Base-by-base conservation (phyloP, 2,113 vertebrate genomes). In the Gasterosteus aculeatus region DNA sequence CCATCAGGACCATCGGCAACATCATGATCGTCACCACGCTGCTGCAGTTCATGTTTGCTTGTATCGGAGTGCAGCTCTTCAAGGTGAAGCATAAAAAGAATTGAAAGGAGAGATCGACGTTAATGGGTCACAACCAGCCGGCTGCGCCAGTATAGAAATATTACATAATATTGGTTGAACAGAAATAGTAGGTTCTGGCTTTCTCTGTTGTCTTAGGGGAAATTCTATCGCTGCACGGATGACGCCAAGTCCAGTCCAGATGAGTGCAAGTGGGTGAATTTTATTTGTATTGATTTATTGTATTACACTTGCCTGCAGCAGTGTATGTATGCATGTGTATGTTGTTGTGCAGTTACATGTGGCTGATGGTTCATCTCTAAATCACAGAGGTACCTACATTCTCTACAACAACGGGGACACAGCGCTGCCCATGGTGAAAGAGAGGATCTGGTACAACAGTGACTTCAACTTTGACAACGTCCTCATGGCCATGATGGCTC, bases 1-100 rank as follows among this genome's bases (percentile, higher is more conserved):
- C 98, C 87, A 99, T 99, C 90, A 92, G 97, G 90, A 99, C 98
- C 41, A 99, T 99, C 0, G 98, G 97, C 66, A 99, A 99, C 92
- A 99, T 99, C 92, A 99, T 99, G 97, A 99, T 99, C 0, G 98
- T 99, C 81, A 99, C 98, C 82, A 99, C 98, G 1, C 95, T 99
- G 67, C 96, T 99, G 79, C 98, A 99, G 87, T 99, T 99, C 91
- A 99, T 99, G 97, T 99, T 99, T 5, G 97, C 97, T 38, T 99
- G 98, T 82, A 99, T 99, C 5, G 97, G 98, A 33, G 98, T 99
- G 62, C 98, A 99, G 89, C 91, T 99, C 12, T 99, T 99, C 86
- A 99, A 99, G 97, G 97, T 99, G 84, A 4, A 65, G 11, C 16
- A 26, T 26, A 26, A 10, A 67, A 69, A 16, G 6, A 58, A 3